Conservation (phyloP, 2,888 invertebrate genomes). For the Drosophila silvestris region DNA sequence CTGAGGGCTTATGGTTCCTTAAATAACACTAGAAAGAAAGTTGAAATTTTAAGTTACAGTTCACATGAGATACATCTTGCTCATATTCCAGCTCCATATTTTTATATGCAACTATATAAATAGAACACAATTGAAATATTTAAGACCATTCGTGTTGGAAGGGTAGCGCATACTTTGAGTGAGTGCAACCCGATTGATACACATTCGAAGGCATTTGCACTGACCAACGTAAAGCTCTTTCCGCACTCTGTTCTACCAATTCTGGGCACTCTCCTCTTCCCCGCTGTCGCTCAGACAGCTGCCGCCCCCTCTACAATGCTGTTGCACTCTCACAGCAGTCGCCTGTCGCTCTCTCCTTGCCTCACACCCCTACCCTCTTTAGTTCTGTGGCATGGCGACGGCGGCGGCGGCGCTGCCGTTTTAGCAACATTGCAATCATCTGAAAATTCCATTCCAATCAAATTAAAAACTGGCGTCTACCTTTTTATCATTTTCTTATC, state of each 20-base stretch:
- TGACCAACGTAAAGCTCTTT: constrained; percentile 54
- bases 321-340: constrained; percentile 63
- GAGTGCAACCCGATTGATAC: constrained; percentile 27
- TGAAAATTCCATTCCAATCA: constrained; percentile 85
- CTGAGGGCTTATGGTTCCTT: neutral
- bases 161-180: constrained; percentile 22
- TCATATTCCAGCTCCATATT: neutral
- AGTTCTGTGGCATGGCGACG: constrained; percentile 39
- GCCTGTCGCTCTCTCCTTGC: constrained; percentile 28
- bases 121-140: neutral
- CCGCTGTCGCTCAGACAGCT: constrained; percentile 17
- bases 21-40: neutral
- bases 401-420: constrained; percentile 75
- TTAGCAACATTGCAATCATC: constrained; percentile 81
- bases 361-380: neutral
- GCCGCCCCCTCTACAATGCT: constrained; percentile 34
- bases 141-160: too few species aligned
- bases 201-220: constrained; percentile 31
- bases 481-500: constrained; percentile 85
- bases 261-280: constrained; percentile 2
- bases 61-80: neutral
- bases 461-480: constrained; percentile 85
- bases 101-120: neutral
- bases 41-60: neutral
- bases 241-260: constrained; percentile 40